Conservation (phyloP, 2,797 vertebrate genomes). For the Arctocebus calabarensis region DNA sequence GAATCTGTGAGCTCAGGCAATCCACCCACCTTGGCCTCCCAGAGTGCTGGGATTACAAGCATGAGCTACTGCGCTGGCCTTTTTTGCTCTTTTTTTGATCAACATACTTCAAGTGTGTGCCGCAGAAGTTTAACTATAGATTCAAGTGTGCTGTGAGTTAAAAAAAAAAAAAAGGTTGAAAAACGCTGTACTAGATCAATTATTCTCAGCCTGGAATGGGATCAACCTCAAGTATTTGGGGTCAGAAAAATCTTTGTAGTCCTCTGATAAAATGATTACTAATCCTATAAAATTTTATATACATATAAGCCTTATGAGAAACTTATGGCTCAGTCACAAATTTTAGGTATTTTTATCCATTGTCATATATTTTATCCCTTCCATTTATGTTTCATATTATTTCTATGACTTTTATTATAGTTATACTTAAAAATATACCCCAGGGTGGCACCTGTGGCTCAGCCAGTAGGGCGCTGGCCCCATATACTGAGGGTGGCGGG, state of each 20-base stretch:
- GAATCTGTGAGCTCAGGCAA: too few species aligned
- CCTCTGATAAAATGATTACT: constrained; percentile 18
- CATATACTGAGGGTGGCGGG: too few species aligned
- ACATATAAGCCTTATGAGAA: not conserved
- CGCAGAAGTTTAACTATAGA: too few species aligned
- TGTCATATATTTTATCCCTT: not conserved
- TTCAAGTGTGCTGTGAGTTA: too few species aligned
- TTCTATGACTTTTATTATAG: constrained; percentile 40
- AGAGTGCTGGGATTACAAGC: too few species aligned
- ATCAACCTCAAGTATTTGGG: constrained; percentile 46
- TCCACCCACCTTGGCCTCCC: too few species aligned
- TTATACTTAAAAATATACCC: not conserved
- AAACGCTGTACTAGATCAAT: not conserved
- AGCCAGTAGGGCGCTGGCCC: too few species aligned
- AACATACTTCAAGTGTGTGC: too few species aligned
- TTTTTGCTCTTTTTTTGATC: too few species aligned
- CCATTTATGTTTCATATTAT: constrained; percentile 11
- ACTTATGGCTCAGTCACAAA: not conserved
- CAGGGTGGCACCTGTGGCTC: too few species aligned
- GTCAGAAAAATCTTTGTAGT: constrained; percentile 42
- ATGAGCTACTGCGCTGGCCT: too few species aligned
- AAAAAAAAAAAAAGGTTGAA: too few species aligned
- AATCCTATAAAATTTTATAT: not conserved
- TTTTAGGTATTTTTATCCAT: constrained; percentile 52
- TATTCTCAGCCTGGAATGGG: not conserved